Evolutionary conservation across 2,797 vertebrate genomes (phyloP), one percentile per base, ranked within the genome.

Genomic region (Gymnothorax javanicus): DNA sequence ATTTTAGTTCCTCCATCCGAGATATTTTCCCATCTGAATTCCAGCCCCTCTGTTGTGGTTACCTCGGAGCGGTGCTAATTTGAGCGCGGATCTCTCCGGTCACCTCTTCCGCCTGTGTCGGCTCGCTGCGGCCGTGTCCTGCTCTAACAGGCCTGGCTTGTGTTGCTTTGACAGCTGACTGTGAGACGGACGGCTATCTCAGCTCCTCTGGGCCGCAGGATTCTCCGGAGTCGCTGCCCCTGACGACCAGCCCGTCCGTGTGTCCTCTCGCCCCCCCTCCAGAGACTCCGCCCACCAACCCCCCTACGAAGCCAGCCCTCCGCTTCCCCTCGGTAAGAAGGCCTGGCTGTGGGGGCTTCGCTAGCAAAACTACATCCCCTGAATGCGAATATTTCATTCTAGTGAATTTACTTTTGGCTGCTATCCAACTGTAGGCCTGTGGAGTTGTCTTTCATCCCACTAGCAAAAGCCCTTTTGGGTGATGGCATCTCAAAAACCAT

Each of bases 141-240:
- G 91, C 92, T 89, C 85, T 94, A 91, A 93, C 82, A 57, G 75
- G 83, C 89, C 73, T 57, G 88, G 71, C 91, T 85, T 89, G 8
- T 33, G 92, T 92, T 95, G 93, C 94, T 95, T 87, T 91, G 52
- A 64, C 96, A 99, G 98, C 98, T 73, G 98, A 99, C 93, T 98
- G 98, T 0, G 98, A 99, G 95, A 99, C 97, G 0, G 98, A 99
- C 0, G 97, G 96, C 88, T 97, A 98, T 94, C 95, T 98, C 90
- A 98, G 98, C 94, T 97, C 98, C 85, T 98, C 97, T 0, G 97
- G 98, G 87, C 96, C 98, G 89, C 95, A 97, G 93, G 98, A 99
- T 88, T 91, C 95, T 27, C 93, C 93, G 0, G 97, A 98, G 86
- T 88, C 43, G 23, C 71, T 58, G 23, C 20, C 60, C 50, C 83